Evolutionary conservation across 1,140 invertebrate species (phyloP).

Genomic region (Lordiphosa stackelbergi): DNA sequence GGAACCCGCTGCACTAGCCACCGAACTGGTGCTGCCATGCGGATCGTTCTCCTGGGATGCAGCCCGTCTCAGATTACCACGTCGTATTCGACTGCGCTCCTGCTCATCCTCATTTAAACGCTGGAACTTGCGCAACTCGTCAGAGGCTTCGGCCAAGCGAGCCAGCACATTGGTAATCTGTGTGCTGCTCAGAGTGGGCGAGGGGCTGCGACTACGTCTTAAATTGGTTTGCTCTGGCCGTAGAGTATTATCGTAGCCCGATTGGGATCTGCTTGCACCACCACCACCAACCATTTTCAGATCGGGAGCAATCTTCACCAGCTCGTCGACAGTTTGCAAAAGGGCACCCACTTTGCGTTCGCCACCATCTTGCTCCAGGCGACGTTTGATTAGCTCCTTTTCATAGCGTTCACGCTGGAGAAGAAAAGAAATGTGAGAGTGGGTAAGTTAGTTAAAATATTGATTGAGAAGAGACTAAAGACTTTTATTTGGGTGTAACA

Average conservation of each 20-base stretch:
- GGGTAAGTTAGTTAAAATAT: too few species aligned
- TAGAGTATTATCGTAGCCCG: constrained; percentile 43
- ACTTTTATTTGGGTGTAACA: too few species aligned
- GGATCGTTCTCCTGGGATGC: constrained; percentile 78
- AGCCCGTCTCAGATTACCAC: constrained; percentile 76
- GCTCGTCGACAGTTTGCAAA: constrained; percentile 87
- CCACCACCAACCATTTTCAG: constrained; percentile 74
- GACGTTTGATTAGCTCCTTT: constrained; percentile 85
- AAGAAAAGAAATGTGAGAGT: too few species aligned
- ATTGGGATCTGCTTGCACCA: constrained; percentile 16
- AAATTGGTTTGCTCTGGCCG: constrained; percentile 66
- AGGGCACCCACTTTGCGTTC: constrained; percentile 78
- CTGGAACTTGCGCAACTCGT: constrained; percentile 78
- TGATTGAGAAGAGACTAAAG: too few species aligned
- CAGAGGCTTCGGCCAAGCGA: constrained; percentile 78
- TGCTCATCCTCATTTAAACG: constrained; percentile 78
- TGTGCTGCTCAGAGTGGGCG: constrained; percentile 67
- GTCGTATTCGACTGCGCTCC: constrained; percentile 77
- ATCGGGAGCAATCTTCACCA: constrained; percentile 85
- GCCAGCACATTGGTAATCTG: constrained; percentile 68
- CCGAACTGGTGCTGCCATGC: constrained; percentile 68
- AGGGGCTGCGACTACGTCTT: constrained; percentile 70
- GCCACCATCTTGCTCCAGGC: constrained; percentile 78
- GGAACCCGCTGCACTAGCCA: constrained; percentile 61
- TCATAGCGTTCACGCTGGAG: constrained; percentile 86